A percentile compares a stretch with the other conserved stretches of the same genome.
These are phyloP conservation scores for Ploceus nigricollis DNA, from an alignment of 2,113 vertebrate genomes.

Conservation along the genomic window DNA sequence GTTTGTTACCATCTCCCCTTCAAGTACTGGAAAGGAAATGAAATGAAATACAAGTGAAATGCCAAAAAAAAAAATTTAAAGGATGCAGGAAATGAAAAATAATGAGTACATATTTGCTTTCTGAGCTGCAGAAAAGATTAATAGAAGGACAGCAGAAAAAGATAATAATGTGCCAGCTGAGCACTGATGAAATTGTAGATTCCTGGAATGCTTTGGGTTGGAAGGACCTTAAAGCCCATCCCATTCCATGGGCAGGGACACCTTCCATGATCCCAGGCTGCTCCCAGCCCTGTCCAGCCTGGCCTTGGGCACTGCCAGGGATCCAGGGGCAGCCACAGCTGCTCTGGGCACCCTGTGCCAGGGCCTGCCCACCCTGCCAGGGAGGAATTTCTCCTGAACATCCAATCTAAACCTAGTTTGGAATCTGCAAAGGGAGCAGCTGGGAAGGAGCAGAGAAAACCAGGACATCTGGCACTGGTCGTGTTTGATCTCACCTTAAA, in stretches of 20 bases:
- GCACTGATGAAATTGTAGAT: not conserved
- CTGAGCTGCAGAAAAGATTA: not conserved
- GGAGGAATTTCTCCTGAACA: not conserved
- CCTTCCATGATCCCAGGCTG: rapidly evolving
- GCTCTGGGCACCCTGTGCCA: not conserved
- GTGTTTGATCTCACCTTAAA: not conserved
- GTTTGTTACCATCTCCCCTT: not conserved
- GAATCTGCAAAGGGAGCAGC: not conserved
- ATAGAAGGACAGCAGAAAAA: not conserved
- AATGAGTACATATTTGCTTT: not conserved
- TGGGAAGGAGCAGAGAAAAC: not conserved
- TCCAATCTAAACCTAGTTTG: not conserved
- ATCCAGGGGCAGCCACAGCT: not conserved
- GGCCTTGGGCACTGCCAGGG: not conserved
- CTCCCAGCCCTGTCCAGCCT: not conserved
- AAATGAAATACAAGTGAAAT: not conserved
- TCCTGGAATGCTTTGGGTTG: not conserved
- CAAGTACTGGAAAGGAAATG: not conserved
- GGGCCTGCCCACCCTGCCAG: not conserved
- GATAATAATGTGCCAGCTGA: not conserved
- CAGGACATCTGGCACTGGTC: not conserved
- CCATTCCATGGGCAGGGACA: not conserved
- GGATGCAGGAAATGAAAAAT: not conserved
- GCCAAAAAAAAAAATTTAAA: not conserved
- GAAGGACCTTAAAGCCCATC: not conserved